Percentiles rank a stretch among this genome's conserved stretches.
These are phyloP conservation scores for Lathronympha strigana DNA, from an alignment of 2,888 invertebrate genomes.

Conservation along the genomic window DNA sequence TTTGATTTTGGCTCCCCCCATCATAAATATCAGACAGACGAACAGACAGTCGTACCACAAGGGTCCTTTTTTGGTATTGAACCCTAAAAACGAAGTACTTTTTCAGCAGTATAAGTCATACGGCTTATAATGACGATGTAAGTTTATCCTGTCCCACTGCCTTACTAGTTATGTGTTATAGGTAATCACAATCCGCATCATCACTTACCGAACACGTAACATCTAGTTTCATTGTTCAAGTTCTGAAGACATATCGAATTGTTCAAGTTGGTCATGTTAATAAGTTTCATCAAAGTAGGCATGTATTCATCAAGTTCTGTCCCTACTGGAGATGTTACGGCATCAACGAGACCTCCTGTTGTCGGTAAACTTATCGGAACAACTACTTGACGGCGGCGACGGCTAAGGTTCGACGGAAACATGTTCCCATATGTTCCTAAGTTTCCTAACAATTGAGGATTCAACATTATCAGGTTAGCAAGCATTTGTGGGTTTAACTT, in stretches of 20 bases:
- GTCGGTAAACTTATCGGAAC: conserved; percentile 28
- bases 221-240: conserved; percentile 49
- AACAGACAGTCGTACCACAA: no score
- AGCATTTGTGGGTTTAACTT: conserved; percentile 12
- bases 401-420: neutral
- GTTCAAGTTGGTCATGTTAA: conserved; percentile 29
- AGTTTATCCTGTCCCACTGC: no score
- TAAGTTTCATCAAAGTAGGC: conserved; percentile 14
- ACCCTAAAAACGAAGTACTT: no score
- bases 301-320: neutral
- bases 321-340: neutral
- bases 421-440: neutral
- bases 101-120: no score
- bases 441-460: conserved; percentile 21
- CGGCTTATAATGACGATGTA: no score
- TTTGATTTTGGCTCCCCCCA: no score
- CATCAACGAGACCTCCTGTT: conserved; percentile 32
- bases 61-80: no score
- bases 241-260: conserved; percentile 22
- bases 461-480: conserved; percentile 2
- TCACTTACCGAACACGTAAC: conserved; percentile 67
- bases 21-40: no score
- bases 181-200: neutral
- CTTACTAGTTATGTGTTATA: no score
- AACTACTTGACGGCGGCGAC: conserved; percentile 14